These are phyloP conservation scores for Nemoura dubitans DNA, from an alignment of 2,888 invertebrate species.

Conservation along the genomic window DNA sequence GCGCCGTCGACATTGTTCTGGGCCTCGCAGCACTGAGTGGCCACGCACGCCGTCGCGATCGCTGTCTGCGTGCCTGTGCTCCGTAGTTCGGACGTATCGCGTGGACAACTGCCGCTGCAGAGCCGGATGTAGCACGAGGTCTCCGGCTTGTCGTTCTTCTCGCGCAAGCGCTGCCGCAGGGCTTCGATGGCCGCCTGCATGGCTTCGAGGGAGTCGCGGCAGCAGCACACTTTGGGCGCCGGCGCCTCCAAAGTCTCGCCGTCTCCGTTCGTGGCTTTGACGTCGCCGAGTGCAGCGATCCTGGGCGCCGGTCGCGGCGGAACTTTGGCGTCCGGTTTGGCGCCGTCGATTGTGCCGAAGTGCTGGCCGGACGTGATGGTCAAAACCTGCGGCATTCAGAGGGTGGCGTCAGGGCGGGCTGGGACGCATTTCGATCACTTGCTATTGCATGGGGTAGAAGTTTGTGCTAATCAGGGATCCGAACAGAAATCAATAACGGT, in stretches of 20 bases:
- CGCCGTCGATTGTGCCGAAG: not conserved
- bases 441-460: too few species aligned
- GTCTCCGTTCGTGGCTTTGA: too few species aligned
- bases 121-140: not conserved
- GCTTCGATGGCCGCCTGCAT: not conserved
- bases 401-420: too few species aligned
- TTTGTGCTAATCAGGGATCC: too few species aligned
- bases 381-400: too few species aligned
- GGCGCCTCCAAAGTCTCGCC: too few species aligned
- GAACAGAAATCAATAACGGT: too few species aligned
- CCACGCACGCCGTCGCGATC: not conserved
- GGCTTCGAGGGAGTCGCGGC: not conserved
- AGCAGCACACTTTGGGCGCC: not conserved
- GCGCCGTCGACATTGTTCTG: not conserved
- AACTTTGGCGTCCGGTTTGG: not conserved
- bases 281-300: not conserved
- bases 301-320: not conserved
- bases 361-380: slow-evolving; percentile 15
- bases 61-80: not conserved
- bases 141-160: not conserved
- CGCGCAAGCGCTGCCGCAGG: not conserved
- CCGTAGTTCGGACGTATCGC: not conserved
- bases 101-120: not conserved
- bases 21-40: not conserved
- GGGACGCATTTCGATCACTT: too few species aligned